Evolutionary conservation across 2,888 invertebrate species (phyloP), one percentile per base, ranked within the genome.

Genomic region (Eutolmus rufibarbis): DNA sequence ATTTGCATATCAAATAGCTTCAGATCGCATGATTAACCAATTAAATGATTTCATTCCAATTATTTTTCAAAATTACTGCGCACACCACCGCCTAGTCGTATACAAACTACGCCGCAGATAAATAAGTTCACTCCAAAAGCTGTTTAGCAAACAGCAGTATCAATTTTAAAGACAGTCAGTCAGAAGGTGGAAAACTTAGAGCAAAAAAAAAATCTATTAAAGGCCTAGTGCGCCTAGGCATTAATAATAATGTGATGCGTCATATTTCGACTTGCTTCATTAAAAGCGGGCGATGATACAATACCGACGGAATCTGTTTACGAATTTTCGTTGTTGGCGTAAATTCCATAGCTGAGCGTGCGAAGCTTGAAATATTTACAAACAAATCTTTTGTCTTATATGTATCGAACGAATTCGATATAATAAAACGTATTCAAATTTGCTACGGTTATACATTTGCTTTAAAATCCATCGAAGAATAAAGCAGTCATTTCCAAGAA

Each of bases 241-340:
- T 28, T 82, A 66, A 82, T 31, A 82, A 66, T 19, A 82, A 34
- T 82, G 34, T 34, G n/a, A n/a, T 82, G 82, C 56, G 82, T 82
- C 82, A 82, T 82, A 66, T 81, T 9, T 34, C 28, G 12, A 57
- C 34, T 19, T 40, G 2, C 82, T 40, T 31, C 82, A 57, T 57
- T 23, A 82, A 66, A 28, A 66, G 1, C 66, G 31, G 34, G 23
- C 57, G 82, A 82, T 82, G 82, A 82, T 82, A 82, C 37, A 82
- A 82, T 57, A 57, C 57, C 8, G 5, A 19, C 56, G 31, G 40
- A 79, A 79, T 79, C 31, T 51, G 51, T 79, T 79, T 79, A 23
- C 23, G n/a, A 23, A n/a, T 43, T 19, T 43, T 43, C 43, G 40
- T 23, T 78, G 43, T 43, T 78, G 0, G 16, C 12, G 28, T 51